Evolutionary conservation across 2,797 vertebrate genomes (phyloP), one percentile per base, ranked within the genome.

Genomic region (Coregonus sp.): DNA sequence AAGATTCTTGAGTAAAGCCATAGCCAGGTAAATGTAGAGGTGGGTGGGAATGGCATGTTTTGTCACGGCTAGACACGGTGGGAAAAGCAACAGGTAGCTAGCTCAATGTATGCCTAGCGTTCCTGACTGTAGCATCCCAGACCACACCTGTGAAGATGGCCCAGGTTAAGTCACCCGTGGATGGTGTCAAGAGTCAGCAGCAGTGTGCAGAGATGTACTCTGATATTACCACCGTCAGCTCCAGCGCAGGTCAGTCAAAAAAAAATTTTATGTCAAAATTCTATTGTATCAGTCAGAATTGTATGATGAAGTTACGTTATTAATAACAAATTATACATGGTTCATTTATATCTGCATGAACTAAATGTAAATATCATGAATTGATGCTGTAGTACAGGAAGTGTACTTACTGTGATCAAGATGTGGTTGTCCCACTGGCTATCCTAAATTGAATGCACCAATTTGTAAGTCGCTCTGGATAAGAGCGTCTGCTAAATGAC

Each of bases 151-250:
- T 75, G 81, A 82, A 7, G 69, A 94, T 93, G 91, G 85, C 92
- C 74, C 87, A 91, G 81, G 83, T 88, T 29, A 91, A 90, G 81
- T 78, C 40, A 72, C 56, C 84, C 29, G 90, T 78, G 74, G 89
- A 90, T 12, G n/a, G 71, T 1, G 80, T 4, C 18, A 91, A 89
- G 84, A 87, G 79, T 85, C 86, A 82, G 70, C 88, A 85, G 79
- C 90, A 88, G 75, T 92, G 87, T 83, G 75, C 84, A 4, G 89
- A 94, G 5, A 70, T 92, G 35, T 94, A 90, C 82, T 88, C 93
- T 1, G 93, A 94, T 11, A 85, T 91, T 86, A 89, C 87, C 0
- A 90, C 92, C 0, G 93, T 94, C 81, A 94, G 91, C 91, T 94
- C 94, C 82, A 95, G 89, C 0, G 92, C 90, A 91, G 94, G 94